phyloP scores from a whole-genome alignment of 2,797 vertebrate genomes.

The Discoglossus pictus region DNA sequence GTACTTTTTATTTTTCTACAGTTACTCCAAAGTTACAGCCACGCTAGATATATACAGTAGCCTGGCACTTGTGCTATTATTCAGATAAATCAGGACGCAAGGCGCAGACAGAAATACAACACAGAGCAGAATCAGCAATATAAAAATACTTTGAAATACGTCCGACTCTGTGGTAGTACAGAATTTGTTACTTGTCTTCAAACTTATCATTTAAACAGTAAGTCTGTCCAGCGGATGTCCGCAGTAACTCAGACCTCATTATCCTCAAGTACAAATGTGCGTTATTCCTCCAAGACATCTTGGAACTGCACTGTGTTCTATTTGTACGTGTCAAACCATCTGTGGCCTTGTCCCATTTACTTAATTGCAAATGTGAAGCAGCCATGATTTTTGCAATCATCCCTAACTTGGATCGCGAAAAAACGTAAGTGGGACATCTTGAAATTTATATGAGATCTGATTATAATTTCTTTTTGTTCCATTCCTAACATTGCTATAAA shows the following conservation, averaged over 20 bases:
- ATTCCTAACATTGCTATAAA: constrained; percentile 48
- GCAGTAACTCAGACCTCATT: constrained; percentile 43
- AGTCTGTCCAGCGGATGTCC: constrained; percentile 39
- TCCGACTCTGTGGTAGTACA: constrained; percentile 13
- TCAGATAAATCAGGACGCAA: constrained; percentile 38
- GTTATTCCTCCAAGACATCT: constrained; percentile 33
- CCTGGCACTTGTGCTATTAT: constrained; percentile 40
- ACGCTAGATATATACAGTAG: constrained; percentile 41
- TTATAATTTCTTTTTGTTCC: constrained; percentile 50
- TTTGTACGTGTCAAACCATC: constrained; percentile 42
- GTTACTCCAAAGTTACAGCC: constrained; percentile 33
- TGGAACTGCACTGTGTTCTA: constrained; percentile 31
- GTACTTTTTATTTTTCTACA: constrained; percentile 30
- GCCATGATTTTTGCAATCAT: constrained; percentile 43
- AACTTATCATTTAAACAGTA: constrained; percentile 45
- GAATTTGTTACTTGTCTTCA: constrained; percentile 40
- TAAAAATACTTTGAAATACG: constrained; percentile 43
- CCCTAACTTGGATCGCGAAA: constrained; percentile 35
- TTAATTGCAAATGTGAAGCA: constrained; percentile 48
- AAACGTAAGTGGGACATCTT: constrained; percentile 47
- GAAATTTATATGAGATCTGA: constrained; percentile 50
- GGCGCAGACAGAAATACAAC: constrained; percentile 42
- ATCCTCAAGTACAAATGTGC: constrained; percentile 31
- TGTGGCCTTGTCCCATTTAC: constrained; percentile 25
- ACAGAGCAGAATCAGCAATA: constrained; percentile 44